Base-by-base conservation (phyloP, 2,888 invertebrate genomes). In the Augochlorella aurata region DNA sequence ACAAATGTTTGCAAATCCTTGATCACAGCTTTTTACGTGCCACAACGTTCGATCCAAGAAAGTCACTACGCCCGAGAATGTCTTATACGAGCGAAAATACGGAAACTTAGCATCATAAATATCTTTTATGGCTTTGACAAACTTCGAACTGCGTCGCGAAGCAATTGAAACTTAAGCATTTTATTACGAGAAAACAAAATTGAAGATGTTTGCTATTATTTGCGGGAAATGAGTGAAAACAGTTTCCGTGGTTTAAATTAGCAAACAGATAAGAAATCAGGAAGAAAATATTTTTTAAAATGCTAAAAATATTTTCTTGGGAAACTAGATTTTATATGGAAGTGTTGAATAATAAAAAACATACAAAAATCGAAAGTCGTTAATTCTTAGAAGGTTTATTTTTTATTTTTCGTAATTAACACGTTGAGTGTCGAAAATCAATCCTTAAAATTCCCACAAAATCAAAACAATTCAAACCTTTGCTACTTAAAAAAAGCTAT, bases 1-100 rank as follows among this genome's bases (percentile, higher is more conserved):
- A 58, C 58, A 58, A 58, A 58, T 58, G 58, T 58, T 58, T 58
- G 14, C 14, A 58, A 54, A 58, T 24, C 58, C 58, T 58, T 58
- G 58, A 58, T 58, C 58, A 58, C 58, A 58, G 58, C 58, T 24
- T 58, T 38, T 14, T 58, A 58, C 5, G 14, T 58, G 12, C 12
- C 14, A 24, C 58, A 58, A 21, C 58, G 58, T 58, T 58, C 14
- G 21, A 24, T 58, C 21, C 21, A 58, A 58, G 58, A 58, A 58
- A 58, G 58, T 58, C 24, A 24, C 58, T 24, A 12, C 58, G 21
- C 24, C 14, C 10, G 24, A 12, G 24, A 24, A 58, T 58, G 12
- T 58, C 58, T 58, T 58, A 14, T 24, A 58, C 24, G 24, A 58
- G 24, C 14, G 9, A 24, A 58, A 21, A 58, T 58, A 14, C 24